Conservation (phyloP, 2,113 vertebrate species). For the Centropristis striata region DNA sequence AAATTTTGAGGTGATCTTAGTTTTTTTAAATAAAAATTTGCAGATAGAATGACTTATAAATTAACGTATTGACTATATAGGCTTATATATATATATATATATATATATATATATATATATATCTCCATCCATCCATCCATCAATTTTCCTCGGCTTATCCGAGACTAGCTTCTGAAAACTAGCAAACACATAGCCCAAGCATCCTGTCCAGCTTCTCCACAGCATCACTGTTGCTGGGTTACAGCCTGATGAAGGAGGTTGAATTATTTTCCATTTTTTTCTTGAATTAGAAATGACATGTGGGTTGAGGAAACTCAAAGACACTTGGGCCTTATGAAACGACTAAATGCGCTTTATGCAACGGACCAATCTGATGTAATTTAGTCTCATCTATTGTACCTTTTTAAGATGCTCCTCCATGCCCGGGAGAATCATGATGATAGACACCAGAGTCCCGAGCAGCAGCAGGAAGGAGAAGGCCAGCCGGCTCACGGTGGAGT, state of each 20-base stretch:
- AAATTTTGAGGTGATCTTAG: no score
- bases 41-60: no score
- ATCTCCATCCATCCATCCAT: no score
- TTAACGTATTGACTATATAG: no score
- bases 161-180: not conserved
- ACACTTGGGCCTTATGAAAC: not conserved
- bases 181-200: slow-evolving; percentile 10
- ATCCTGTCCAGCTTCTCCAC: slow-evolving; percentile 17
- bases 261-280: not conserved
- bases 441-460: slow-evolving; percentile 90
- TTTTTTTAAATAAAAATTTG: no score
- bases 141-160: no score
- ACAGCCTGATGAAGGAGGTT: slow-evolving; percentile 19
- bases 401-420: slow-evolving; percentile 92
- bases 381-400: slow-evolving; percentile 74
- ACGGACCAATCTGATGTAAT: not conserved
- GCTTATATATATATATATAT: no score
- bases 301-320: not conserved
- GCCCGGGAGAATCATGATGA: slow-evolving; percentile 93
- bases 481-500: slow-evolving; percentile 91
- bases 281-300: not conserved
- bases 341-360: not conserved
- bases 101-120: no score
- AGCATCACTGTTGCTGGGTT: slow-evolving; percentile 45
- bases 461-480: slow-evolving; percentile 92